Evolutionary conservation across 2,888 invertebrate species (phyloP), one percentile per base, ranked within the genome.

Genomic region (Ectemnius cavifrons): DNA sequence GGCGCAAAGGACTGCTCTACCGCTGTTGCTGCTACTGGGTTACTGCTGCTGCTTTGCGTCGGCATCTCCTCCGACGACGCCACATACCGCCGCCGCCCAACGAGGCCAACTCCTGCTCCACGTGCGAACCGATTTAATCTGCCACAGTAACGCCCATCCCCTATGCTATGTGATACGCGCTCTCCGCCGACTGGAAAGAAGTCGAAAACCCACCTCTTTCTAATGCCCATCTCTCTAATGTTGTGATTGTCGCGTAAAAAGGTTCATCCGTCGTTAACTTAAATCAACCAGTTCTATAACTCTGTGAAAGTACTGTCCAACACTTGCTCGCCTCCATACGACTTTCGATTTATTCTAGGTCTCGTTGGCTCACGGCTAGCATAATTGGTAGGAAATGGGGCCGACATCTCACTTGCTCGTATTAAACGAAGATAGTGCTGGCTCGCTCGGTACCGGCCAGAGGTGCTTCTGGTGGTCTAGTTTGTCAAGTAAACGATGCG

Each of bases 71-170:
- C n/a, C n/a, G n/a, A 2, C 52, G 8, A 16, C 52, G n/a, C n/a
- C 52, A 52, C 52, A 52, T 14, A 52, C n/a, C 1, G 5, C 8
- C 52, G 16, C 52, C 23, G 3, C 23, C 23, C 23, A 2, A 52
- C 16, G 16, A 13, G 16, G 52, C 52, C 14, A 16, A 37, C 37
- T 28, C 20, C 11, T 59, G 58, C 52, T 27, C 60, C 61, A 52
- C 66, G 64, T 58, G 47, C 37, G 58, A 61, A 61, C 63, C 70
- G 77, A 77, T 77, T 77, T 68, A 79, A 77, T 75, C 74, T 58
- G 70, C 8, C 67, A 18, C 47, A 62, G 68, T 57, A 56, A 74
- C 71, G 79, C 63, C 52, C 73, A 57, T 45, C 57, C 65, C 67
- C 64, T 61, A 47, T 59, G 60, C 52, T 16, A n/a, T n/a, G 4